Percentiles rank a stretch among this genome's conserved stretches.
Conservation (phyloP, 92 coral and sea anemone species). For the Chrysogorgia sp. region DNA sequence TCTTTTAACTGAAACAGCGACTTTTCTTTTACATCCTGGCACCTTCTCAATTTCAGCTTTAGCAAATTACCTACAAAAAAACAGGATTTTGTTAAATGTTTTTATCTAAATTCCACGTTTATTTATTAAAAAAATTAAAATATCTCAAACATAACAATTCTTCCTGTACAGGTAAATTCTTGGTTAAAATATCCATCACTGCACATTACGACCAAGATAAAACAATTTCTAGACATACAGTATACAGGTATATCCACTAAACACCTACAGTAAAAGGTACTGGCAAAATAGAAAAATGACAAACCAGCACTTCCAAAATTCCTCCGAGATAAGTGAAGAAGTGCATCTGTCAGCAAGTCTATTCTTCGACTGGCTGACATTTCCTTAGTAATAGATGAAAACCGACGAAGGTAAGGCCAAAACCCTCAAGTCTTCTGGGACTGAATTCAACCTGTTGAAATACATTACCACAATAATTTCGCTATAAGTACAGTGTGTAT, state of each 20-base stretch:
- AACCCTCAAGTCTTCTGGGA: slow-evolving; percentile 69
- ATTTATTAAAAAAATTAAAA: too few species aligned
- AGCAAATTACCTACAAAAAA: neutral
- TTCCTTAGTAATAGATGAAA: slow-evolving; percentile 64
- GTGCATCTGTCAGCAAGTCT: slow-evolving; percentile 65
- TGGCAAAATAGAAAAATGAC: neutral
- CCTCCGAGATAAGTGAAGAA: slow-evolving; percentile 35
- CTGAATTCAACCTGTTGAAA: slow-evolving; percentile 54
- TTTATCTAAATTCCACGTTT: too few species aligned
- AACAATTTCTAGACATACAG: too few species aligned
- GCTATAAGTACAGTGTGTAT: neutral
- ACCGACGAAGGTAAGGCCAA: slow-evolving; percentile 49
- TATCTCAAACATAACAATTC: too few species aligned
- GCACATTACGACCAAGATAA: too few species aligned
- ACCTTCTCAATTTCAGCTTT: neutral
- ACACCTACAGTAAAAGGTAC: too few species aligned
- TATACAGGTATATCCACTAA: too few species aligned
- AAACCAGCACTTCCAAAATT: neutral
- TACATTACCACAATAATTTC: neutral
- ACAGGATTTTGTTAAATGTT: neutral
- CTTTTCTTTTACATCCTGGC: neutral
- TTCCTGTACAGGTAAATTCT: too few species aligned
- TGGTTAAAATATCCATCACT: too few species aligned
- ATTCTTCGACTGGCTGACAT: too few species aligned
- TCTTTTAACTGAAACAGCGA: neutral